Evolutionary conservation across 2,113 vertebrate species (phyloP).

Genomic region (Micronycteris hirsuta): DNA sequence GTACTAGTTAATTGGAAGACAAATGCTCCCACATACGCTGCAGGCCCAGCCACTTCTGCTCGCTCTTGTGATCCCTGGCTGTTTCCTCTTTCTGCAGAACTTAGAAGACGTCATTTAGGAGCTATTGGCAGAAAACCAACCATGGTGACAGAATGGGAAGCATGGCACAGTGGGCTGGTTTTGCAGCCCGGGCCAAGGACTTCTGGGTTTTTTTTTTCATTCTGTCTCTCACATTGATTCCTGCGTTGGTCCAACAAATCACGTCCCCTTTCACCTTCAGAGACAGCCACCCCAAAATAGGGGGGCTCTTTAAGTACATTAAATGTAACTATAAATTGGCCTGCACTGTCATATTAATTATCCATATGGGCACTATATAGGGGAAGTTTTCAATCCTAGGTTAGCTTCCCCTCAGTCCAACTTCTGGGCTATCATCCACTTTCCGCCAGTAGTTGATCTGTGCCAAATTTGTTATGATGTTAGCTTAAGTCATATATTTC

Average conservation of each 20-base stretch:
- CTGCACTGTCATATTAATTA: neutral
- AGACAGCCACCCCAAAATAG: neutral
- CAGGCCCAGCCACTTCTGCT: neutral
- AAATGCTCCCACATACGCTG: neutral
- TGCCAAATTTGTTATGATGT: slow-evolving; percentile 25
- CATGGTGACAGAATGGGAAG: slow-evolving; percentile 29
- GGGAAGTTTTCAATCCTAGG: neutral
- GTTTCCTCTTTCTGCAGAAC: slow-evolving; percentile 40
- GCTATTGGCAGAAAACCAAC: slow-evolving; percentile 31
- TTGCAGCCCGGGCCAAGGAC: slow-evolving; percentile 3
- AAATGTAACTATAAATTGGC: neutral
- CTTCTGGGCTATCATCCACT: slow-evolving; percentile 21
- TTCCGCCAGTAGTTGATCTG: slow-evolving; percentile 28
- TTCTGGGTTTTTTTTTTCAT: neutral
- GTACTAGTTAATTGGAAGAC: slow-evolving; percentile 39
- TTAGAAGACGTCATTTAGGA: slow-evolving; percentile 37
- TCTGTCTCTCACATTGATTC: slow-evolving; percentile 30
- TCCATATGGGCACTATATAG: neutral
- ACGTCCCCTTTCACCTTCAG: slow-evolving; percentile 31
- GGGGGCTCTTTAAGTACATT: neutral
- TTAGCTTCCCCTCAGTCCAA: neutral
- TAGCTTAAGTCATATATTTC: neutral
- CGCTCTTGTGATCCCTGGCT: neutral
- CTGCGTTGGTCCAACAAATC: neutral
- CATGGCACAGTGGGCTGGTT: slow-evolving; percentile 13